Percentiles rank a stretch among this genome's conserved stretches.
These are phyloP conservation scores for Trypoxylon attenuatum DNA, from an alignment of 2,888 invertebrate species.

Conservation along the genomic window DNA sequence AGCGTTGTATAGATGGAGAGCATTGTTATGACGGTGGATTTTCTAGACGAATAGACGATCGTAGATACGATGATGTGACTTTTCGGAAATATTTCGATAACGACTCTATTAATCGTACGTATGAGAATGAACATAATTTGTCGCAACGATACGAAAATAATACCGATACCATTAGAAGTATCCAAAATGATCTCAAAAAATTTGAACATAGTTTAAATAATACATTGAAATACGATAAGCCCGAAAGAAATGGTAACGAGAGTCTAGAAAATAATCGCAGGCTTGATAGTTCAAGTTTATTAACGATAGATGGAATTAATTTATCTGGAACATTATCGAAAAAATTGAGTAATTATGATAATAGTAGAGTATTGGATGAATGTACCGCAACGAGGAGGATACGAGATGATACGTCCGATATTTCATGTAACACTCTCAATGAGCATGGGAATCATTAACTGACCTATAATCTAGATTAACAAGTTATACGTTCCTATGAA, in stretches of 20 bases:
- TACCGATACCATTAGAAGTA: slow-evolving; percentile 63
- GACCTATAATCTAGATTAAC: slow-evolving; percentile 26
- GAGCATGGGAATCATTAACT: slow-evolving; percentile 62
- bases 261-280: slow-evolving; percentile 65
- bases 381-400: slow-evolving; percentile 62
- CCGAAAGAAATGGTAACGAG: slow-evolving; percentile 65
- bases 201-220: slow-evolving; percentile 67
- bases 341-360: slow-evolving; percentile 66
- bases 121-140: slow-evolving; percentile 66
- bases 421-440: slow-evolving; percentile 64
- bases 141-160: slow-evolving; percentile 61
- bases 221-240: slow-evolving; percentile 63
- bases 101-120: slow-evolving; percentile 66
- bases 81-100: slow-evolving; percentile 64
- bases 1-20: slow-evolving; percentile 60
- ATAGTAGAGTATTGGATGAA: slow-evolving; percentile 62
- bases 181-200: slow-evolving; percentile 69
- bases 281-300: slow-evolving; percentile 52
- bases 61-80: slow-evolving; percentile 59
- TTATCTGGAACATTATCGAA: slow-evolving; percentile 63
- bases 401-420: slow-evolving; percentile 59
- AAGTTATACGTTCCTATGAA: slow-evolving; percentile 42
- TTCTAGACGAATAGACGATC: slow-evolving; percentile 61
- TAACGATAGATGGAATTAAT: slow-evolving; percentile 60
- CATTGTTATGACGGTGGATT: slow-evolving; percentile 58